Base-by-base conservation (phyloP, 2,797 vertebrate genomes). In the Novumbra hubbsi region DNA sequence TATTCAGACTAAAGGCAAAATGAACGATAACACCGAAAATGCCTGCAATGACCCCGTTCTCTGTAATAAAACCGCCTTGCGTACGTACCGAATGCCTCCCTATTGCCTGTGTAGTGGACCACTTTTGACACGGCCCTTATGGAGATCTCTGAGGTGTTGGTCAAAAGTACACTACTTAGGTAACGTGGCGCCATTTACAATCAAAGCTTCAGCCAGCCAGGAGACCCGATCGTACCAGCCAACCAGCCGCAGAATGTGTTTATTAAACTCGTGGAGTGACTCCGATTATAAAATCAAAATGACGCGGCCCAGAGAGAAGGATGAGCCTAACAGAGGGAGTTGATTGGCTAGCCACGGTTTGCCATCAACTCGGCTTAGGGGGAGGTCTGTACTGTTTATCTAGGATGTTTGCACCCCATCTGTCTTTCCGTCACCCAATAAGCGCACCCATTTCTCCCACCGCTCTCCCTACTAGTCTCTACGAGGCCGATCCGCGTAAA, bases 361-460 rank as follows among this genome's bases (percentile, higher is more conserved):
- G 70, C 70, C 73, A 80, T 80, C 72, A 73, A 72, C 55, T 68
- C 28, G 72, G 71, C 76, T 34, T 74, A 69, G 66, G 73, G 73
- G 83, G 82, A 66, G 82, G 83, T 80, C 78, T 81, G 77, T 67
- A 83, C 80, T 82, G 83, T 89, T 89, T 88, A 87, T 85, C 83
- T 69, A 82, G 76, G 78, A 83, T 76, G 71, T 69, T 73, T 78
- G 75, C 49, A 45, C 63, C 74, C 80, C 84, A 86, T 87, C 83
- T 83, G 86, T 87, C 83, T 86, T 76, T 73, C 81, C 68, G 72
- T 84, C 80, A 83, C 69, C 86, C 88, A 87, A 86, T 85, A 78
- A 85, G 80, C 49, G 73, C 76, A 78, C 69, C 80, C 78, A 85
- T 82, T 76, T 75, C 68, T 77, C 63, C 78, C 74, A 82, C 78